Evolutionary conservation across 2,797 vertebrate species (phyloP), one percentile per base, ranked within the genome.

Genomic region (Pachyuromys duprasi): DNA sequence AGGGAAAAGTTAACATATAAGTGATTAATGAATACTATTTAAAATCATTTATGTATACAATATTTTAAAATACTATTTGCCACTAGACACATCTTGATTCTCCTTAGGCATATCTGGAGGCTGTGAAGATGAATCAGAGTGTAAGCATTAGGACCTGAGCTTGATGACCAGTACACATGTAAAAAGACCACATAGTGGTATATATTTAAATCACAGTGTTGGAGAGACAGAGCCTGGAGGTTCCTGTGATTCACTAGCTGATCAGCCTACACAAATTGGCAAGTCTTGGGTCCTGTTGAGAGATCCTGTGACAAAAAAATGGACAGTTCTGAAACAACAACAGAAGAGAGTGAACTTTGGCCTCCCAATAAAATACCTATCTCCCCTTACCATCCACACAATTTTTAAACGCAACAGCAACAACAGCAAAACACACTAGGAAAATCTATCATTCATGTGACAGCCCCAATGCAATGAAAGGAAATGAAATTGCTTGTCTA

Each of bases 21-120:
- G 53, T 90, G 57, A 86, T 91, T 78, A 69, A 53, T 53, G 22
- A 57, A 39, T 70, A 55, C 63, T 86, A 76, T 72, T 87, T 57
- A n/a, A 86, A 3, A 26, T 75, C n/a, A 49, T 60, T 89, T 76
- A 63, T 33, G 49, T 39, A 55, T 80, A 67, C 8, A 94, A 31
- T 80, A 72, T 84, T 36, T 90, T 45, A 95, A 65, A 67, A 94
- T 93, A 20, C 63, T 95, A 69, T 95, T 88, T 91, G 26, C 42
- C 63, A 93, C 49, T 45, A 36, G 49, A 88, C 36, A 84, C 11
- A 60, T 83, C n/a, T 84, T 87, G 42, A 89, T 70, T 93, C 14
- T 42, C 28, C 14, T 11, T 36, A 88, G 45, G 70, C 87, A 42
- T 91, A 33, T 86, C 0, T 31, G 15, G 4, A 0, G 18, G 4